Evolutionary conservation across 2,888 invertebrate genomes (phyloP).

Genomic region (Sialis fuliginosa): DNA sequence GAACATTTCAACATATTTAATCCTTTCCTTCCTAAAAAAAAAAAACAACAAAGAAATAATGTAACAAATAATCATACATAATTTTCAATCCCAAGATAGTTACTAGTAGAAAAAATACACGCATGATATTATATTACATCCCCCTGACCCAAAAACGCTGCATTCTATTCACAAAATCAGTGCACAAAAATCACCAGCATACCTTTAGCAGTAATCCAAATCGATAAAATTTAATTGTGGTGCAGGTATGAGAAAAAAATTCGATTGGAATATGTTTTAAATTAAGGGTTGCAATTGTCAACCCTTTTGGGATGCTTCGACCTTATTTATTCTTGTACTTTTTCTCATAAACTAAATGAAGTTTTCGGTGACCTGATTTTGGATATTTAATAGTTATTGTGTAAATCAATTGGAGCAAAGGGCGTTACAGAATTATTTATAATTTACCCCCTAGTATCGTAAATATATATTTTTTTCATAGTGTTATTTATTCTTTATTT

Average conservation of each 20-base stretch:
- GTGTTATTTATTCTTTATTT: too few species aligned
- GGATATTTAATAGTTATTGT: too few species aligned
- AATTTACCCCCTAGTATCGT: too few species aligned
- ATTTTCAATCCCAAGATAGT: constrained; percentile 22
- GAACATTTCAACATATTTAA: not conserved
- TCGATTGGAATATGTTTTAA: constrained; percentile 25
- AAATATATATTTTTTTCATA: too few species aligned
- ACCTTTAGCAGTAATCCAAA: too few species aligned
- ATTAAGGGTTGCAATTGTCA: constrained; percentile 26
- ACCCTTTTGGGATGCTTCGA: constrained; percentile 18
- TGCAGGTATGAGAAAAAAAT: constrained; percentile 18
- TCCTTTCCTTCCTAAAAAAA: constrained; percentile 17
- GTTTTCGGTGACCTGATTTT: not conserved
- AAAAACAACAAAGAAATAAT: constrained; percentile 20
- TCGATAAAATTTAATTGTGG: too few species aligned
- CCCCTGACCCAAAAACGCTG: constrained; percentile 14
- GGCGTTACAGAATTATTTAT: too few species aligned
- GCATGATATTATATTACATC: constrained; percentile 26
- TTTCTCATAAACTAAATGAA: not conserved
- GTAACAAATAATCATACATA: too few species aligned
- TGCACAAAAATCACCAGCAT: too few species aligned
- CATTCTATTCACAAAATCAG: too few species aligned
- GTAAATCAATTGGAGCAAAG: too few species aligned
- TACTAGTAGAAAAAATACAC: constrained; percentile 20
- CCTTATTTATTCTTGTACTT: constrained; percentile 8